Evolutionary conservation across 2,797 vertebrate species (phyloP).

Genomic region (Anabas testudineus): DNA sequence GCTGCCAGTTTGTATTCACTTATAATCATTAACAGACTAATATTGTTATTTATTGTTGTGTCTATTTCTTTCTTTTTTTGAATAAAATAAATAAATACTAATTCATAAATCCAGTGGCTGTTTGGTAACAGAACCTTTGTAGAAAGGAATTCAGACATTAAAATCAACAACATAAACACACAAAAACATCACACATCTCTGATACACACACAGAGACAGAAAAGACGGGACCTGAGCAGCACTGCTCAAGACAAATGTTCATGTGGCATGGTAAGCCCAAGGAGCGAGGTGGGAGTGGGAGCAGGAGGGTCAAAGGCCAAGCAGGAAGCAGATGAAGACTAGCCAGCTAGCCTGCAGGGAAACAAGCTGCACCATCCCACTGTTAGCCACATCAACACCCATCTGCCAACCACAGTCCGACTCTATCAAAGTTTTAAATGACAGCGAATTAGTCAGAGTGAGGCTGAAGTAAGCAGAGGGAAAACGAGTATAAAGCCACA

Average conservation of each 20-base stretch:
- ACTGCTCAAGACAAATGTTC: constrained; percentile 52
- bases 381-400: constrained; percentile 41
- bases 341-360: constrained; percentile 59
- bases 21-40: too few species aligned
- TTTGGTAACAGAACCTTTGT: background rate
- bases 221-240: constrained; percentile 48
- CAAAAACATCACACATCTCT: background rate
- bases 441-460: constrained; percentile 1
- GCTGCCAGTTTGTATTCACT: too few species aligned
- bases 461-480: constrained; percentile 52
- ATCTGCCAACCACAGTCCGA: constrained; percentile 47
- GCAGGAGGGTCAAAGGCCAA: constrained; percentile 85
- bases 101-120: too few species aligned
- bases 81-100: too few species aligned
- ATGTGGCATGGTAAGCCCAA: constrained; percentile 65
- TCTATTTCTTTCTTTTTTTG: too few species aligned
- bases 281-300: constrained; percentile 79
- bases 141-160: background rate
- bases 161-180: background rate
- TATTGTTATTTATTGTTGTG: too few species aligned
- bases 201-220: constrained; percentile 36
- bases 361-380: constrained; percentile 58
- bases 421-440: constrained; percentile 3
- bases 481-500: constrained; percentile 47
- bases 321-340: constrained; percentile 77